Conservation (phyloP, 2,888 invertebrate species). For the Chirona hameri region DNA sequence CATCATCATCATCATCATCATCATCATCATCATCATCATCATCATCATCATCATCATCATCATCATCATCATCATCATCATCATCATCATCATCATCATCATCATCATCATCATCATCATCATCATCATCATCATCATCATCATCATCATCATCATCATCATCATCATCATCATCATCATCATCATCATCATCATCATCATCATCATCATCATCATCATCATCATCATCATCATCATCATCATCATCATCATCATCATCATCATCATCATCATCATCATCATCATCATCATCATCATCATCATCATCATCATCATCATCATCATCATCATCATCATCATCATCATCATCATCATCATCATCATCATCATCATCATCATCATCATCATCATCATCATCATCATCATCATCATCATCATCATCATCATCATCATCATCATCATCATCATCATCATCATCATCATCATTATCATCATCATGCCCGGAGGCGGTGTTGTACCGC, state of each 20-base stretch:
- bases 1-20: background rate
- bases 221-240: conserved; percentile 12
- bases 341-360: background rate
- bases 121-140: background rate
- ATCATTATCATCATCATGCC: background rate
- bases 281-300: background rate
- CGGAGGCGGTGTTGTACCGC: too few species aligned
- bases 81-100: background rate
- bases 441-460: background rate
- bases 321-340: background rate
- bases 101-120: background rate
- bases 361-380: background rate
- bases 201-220: conserved; percentile 8
- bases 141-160: background rate
- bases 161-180: background rate
- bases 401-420: background rate
- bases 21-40: background rate
- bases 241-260: background rate
- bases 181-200: background rate
- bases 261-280: conserved; percentile 1
- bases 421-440: background rate
- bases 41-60: conserved; percentile 12
- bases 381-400: background rate
- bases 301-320: background rate
- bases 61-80: background rate